Evolutionary conservation across 2,113 vertebrate genomes (phyloP), one percentile per base, ranked within the genome.

Genomic region (Otocyon megalotis): DNA sequence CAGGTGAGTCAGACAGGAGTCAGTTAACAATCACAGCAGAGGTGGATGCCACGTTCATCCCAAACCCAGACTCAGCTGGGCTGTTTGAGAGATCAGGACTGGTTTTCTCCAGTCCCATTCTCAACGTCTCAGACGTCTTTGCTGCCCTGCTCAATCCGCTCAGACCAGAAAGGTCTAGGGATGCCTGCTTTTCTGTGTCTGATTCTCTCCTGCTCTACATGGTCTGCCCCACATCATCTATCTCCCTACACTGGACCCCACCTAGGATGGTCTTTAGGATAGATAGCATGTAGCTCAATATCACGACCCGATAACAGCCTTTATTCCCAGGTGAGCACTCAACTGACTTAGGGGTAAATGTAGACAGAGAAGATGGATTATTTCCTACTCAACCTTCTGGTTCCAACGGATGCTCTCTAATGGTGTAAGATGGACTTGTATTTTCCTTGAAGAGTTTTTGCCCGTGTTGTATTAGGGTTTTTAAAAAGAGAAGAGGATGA

Each of bases 381-480:
- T 71, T 90, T 65, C 81, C 60, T 48, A 35, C 26, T 15, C 12
- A 53, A 76, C 3, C 26, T 93, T 83, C 60, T 69, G 71, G 74
- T 76, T 93, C 13, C 8, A 74, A 10, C 30, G 76, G 67, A 60
- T 48, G 32, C 26, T 84, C 69, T 17, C 71, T 11, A 15, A 48
- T 8, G 3, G 32, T 20, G 4, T 56, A 17, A 48, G 69, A 14
- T 2, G 28, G 71, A 48, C 0, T 19, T 72, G 10, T 19, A 20
- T 62, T 74, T 92, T 90, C 35, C 79, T 83, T 22, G 30, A 69
- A 16, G 28, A 11, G 13, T 19, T 24, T 85, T 95, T 93, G 96
- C 16, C 50, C 71, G 88, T 58, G 37, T 69, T 22, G 50, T 90
- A 72, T 67, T 79, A 53, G n/a, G 24, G 30, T 56, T 92, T 82